Evolutionary conservation across 2,113 vertebrate genomes (phyloP), one percentile per base, ranked within the genome.

Genomic region (Xenotilapia caudafasciata): DNA sequence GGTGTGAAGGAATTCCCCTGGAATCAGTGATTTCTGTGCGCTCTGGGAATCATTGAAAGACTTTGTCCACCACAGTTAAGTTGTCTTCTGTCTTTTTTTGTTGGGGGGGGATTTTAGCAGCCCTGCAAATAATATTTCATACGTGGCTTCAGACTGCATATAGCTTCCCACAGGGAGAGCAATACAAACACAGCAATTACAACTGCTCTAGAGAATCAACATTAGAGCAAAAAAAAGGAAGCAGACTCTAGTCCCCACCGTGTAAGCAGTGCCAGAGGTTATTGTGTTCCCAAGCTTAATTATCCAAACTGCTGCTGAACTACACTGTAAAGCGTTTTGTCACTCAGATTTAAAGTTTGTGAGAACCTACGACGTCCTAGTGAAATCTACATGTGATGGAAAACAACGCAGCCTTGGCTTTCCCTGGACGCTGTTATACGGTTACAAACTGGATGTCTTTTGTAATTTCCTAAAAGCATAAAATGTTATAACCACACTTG

Each of bases 171-270:
- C 84, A 77, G 92, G 89, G 83, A 92, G 86, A 26, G 51, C 86
- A 91, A 92, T 75, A 85, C 88, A 96, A 95, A 96, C 94, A 96
- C 33, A 79, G 87, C 89, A 96, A 95, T 96, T 94, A 95, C 80
- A 90, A 86, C 73, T 55, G 86, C 75, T 90, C 60, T 68, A 75
- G 75, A 81, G 87, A 92, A 87, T 86, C 91, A 93, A 84, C 91
- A 90, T 87, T 56, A 56, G 38, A 85, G 26, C 31, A 38, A 38
- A 45, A 79, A 40, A 40, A 87, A 85, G 49, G 40, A 77, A 40
- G 56, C 77, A 86, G 90, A 82, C 21, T 55, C 75, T 23, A 88
- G 86, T 58, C 68, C 55, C 83, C 84, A 73, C 80, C 35, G 45
- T 85, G 80, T 88, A 83, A 94, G 87, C 86, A 31, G 86, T 88